Evolutionary conservation across 2,888 invertebrate species (phyloP), one percentile per base, ranked within the genome.

Genomic region (Tromatobia lineatoria): DNA sequence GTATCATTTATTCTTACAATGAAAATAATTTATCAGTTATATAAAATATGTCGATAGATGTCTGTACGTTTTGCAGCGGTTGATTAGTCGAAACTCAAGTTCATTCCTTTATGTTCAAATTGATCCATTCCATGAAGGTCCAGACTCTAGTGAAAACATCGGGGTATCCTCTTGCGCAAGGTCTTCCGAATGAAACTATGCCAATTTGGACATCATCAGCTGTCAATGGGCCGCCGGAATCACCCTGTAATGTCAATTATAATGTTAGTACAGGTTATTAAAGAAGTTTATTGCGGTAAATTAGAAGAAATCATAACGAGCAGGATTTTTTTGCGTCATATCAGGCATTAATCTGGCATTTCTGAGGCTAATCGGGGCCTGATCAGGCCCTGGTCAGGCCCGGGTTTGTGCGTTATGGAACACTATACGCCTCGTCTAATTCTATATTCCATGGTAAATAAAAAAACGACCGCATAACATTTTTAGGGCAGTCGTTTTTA

Each of bases 181-280:
- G 89, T 10, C 10, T 11, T 1, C 90, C 90, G 61, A 86, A 91
- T 0, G 91, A 91, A 3, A 90, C 91, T 6, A 91, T 86, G 23
- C 91, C 92, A 23, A 91, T 86, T 64, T 90, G 91, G 25, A 76
- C 70, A 2, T 87, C 87, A 10, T 89, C 74, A 7, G 86, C 81
- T 23, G 89, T 88, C 38, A 91, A 78, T 7, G 91, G 90, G 57
- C 91, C 85, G 61, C 90, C 89, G 13, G 89, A 89, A 73, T 90
- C 89, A 47, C 90, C 90, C 90, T 90, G 59, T 23, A 42, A 8
- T n/a, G 18, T 11, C 15, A 23, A 3, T 59, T 15, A 10, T 11
- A 57, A n/a, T n/a, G 52, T 25, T 15, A 38, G 3, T 11, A n/a
- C n/a, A 34, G 4, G 18, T 13, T 25, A 52, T 15, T 13, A n/a